Conservation (phyloP, 2,888 invertebrate species). For the Lycophotia porphyrea region DNA sequence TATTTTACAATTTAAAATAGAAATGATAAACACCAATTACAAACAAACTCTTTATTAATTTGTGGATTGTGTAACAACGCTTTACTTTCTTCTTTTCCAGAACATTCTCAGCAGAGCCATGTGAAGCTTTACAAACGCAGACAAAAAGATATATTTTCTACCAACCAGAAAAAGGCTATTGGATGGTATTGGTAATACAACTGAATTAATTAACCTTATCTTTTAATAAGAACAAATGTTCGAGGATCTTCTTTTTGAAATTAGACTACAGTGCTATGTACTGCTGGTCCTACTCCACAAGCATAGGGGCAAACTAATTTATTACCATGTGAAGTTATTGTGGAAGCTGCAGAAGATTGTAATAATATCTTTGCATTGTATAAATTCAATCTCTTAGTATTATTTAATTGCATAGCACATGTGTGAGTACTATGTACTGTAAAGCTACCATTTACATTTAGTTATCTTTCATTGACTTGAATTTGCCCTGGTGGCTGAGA, state of each 20-base stretch:
- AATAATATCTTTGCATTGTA: too few relatives aligned
- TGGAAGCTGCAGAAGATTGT: too few relatives aligned
- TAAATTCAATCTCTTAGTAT: too few relatives aligned
- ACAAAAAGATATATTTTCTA: constrained; percentile 96
- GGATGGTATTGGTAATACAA: constrained; percentile 96
- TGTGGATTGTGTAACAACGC: not conserved
- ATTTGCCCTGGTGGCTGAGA: too few relatives aligned
- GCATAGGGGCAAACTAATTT: too few relatives aligned
- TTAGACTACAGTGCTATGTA: not conserved
- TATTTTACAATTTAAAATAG: not conserved
- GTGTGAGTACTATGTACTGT: too few relatives aligned
- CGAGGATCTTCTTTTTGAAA: not conserved
- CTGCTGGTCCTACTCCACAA: too few relatives aligned
- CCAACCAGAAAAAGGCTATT: constrained; percentile 96
- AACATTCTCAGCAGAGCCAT: constrained; percentile 95
- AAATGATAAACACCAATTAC: not conserved
- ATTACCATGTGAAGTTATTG: too few relatives aligned
- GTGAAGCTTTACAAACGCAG: constrained; percentile 96
- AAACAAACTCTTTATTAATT: not conserved
- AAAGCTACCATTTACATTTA: too few relatives aligned
- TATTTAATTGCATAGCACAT: too few relatives aligned
- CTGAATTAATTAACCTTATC: not conserved
- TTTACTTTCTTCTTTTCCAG: constrained; percentile 84
- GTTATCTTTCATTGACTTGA: too few relatives aligned
- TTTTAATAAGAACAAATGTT: not conserved